Evolutionary conservation across 1,140 invertebrate species (phyloP).

Genomic region (Grapholita molesta): DNA sequence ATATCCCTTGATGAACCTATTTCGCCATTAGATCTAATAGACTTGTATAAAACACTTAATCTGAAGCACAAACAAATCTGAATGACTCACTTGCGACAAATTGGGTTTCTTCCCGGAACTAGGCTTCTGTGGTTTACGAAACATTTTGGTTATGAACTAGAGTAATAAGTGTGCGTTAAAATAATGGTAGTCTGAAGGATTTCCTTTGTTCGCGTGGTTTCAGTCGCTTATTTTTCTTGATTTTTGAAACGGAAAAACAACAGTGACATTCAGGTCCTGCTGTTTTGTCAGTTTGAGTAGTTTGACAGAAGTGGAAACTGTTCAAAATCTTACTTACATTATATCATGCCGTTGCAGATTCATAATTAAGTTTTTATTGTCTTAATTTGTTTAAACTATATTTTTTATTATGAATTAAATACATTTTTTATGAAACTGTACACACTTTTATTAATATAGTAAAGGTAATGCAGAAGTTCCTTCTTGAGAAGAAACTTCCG

Average conservation of each 20-base stretch:
- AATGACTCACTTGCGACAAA: conserved; percentile 72
- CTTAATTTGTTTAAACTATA: background rate
- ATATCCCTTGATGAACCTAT: background rate
- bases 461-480: no score
- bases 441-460: no score
- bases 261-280: background rate
- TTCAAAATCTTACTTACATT: background rate
- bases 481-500: no score
- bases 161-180: background rate
- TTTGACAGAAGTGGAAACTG: background rate
- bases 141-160: conserved; percentile 2
- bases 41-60: conserved; percentile 1
- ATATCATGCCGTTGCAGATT: background rate
- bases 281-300: background rate
- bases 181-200: background rate
- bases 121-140: conserved; percentile 54
- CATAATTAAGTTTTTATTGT: background rate
- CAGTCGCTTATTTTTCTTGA: conserved; percentile 4
- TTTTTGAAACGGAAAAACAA: conserved; percentile 11
- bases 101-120: conserved; percentile 51
- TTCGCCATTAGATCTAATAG: background rate
- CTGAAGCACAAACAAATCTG: conserved; percentile 27
- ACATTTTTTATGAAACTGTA: no score
- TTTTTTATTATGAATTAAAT: background rate
- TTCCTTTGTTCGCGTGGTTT: background rate